A percentile compares a stretch with the other conserved stretches of the same genome.
These are phyloP conservation scores for Habrosyne pyritoides DNA, from an alignment of 2,888 invertebrate species.

Conservation along the genomic window DNA sequence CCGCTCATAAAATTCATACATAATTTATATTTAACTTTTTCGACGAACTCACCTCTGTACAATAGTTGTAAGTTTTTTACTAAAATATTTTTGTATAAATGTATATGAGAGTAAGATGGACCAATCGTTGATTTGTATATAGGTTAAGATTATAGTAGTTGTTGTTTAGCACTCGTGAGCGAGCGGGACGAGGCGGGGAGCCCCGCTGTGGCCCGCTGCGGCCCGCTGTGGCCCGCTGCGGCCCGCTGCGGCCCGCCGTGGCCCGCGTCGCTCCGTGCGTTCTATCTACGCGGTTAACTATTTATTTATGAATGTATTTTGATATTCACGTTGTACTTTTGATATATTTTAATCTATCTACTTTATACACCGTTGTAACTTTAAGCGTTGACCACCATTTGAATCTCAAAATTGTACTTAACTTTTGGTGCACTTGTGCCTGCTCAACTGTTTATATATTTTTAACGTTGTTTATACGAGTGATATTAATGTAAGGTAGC, in stretches of 20 bases:
- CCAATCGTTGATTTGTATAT: conserved; percentile 41
- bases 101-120: conserved; percentile 43
- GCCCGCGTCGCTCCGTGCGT: background rate
- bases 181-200: background rate
- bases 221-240: too few species aligned
- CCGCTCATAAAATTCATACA: conserved; percentile 28
- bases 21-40: conserved; percentile 30
- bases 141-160: conserved; percentile 30
- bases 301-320: conserved; percentile 32
- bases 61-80: conserved; percentile 41
- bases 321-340: conserved; percentile 30
- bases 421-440: conserved; percentile 20
- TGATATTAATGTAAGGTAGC: background rate
- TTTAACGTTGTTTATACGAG: conserved; percentile 1
- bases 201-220: background rate
- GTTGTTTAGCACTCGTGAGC: conserved; percentile 5
- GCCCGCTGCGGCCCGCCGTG: background rate
- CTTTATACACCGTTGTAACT: conserved; percentile 17
- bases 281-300: conserved; percentile 9
- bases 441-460: conserved; percentile 22
- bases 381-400: conserved; percentile 20
- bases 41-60: conserved; percentile 33
- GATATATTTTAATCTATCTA: conserved; percentile 17
- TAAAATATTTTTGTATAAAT: conserved; percentile 55
- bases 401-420: conserved; percentile 71